Evolutionary conservation across 2,113 vertebrate species (phyloP), one percentile per base, ranked within the genome.

Genomic region (Hystrix brachyura): DNA sequence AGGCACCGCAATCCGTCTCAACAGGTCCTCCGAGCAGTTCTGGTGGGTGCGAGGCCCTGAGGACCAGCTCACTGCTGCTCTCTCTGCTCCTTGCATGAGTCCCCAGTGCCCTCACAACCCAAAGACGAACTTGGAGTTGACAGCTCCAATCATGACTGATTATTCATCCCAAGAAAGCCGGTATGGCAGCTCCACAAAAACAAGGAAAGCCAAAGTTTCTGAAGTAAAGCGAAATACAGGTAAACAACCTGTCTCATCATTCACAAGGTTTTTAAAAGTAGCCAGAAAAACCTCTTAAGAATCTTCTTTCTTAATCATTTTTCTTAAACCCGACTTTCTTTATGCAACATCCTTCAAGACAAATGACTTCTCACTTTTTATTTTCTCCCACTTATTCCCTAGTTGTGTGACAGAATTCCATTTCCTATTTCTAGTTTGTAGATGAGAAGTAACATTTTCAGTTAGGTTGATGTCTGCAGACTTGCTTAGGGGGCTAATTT

Each of bases 401-500:
- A 57, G 80, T 57, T 90, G 21, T 84, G 6, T 84, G 23, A 85
- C 74, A 82, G n/a, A 87, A 85, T 64, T 95, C 76, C 78, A 5
- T 90, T 97, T 81, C 69, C n/a, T 51, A 64, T 80, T 65, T 21
- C 74, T 76, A 92, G 53, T 81, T 78, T 82, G 21, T 17, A 91
- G 92, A 34, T 14, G 62, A 46, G 71, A 21, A 46, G 48, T 72
- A 87, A 78, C 64, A 82, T 81, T 96, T 90, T 57, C 55, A 94
- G 34, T 71, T 64, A 14, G 60, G 46, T 6, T 29, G 34, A 46
- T 32, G 76, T 86, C 87, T 62, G 14, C 71, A 64, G 88, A 71
- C 59, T 88, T 81, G 53, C 76, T 87, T 57, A 51, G n/a, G 65
- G 53, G 21, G 87, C 81, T 95, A 71, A 90, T 87, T 96, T 76